Percentiles rank a stretch among this genome's conserved stretches.
Evolutionary conservation across 2,888 invertebrate genomes (phyloP).

Genomic region (Drosophila recens): DNA sequence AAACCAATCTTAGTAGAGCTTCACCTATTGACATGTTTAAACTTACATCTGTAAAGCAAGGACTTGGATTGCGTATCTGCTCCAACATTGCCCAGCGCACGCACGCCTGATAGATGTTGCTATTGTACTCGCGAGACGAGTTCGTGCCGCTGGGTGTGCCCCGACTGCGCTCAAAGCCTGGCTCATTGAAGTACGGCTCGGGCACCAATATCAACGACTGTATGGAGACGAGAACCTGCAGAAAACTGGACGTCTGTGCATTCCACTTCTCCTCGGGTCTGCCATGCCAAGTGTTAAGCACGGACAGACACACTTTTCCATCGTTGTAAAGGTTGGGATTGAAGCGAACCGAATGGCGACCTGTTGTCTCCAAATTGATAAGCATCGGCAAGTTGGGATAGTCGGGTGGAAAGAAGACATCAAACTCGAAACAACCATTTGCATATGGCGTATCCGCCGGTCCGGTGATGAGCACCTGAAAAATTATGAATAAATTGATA

Average conservation of each 20-base stretch:
- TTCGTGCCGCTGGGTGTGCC: constrained; percentile 95
- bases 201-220: constrained; percentile 96
- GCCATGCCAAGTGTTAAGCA: constrained; percentile 98
- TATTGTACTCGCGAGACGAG: constrained; percentile 97
- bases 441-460: constrained; percentile 96
- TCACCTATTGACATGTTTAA: neutral
- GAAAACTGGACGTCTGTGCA: constrained; percentile 96
- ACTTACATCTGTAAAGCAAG: constrained; percentile 94
- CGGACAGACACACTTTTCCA: constrained; percentile 97
- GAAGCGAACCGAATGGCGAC: constrained; percentile 94
- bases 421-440: constrained; percentile 96
- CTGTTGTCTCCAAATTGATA: constrained; percentile 96
- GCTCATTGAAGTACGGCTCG: constrained; percentile 98
- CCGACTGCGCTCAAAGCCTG: constrained; percentile 95
- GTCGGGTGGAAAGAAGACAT: constrained; percentile 95
- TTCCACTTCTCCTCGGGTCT: constrained; percentile 99
- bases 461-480: constrained; percentile 94
- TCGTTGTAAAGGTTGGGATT: constrained; percentile 98
- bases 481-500: too few species aligned
- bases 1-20: neutral
- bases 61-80: constrained; percentile 94
- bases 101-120: constrained; percentile 97
- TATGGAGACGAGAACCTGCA: constrained; percentile 96
- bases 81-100: constrained; percentile 99
- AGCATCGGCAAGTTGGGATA: constrained; percentile 94